Conservation (phyloP, 1,140 invertebrate species). For the Branchinecta lynchi region DNA sequence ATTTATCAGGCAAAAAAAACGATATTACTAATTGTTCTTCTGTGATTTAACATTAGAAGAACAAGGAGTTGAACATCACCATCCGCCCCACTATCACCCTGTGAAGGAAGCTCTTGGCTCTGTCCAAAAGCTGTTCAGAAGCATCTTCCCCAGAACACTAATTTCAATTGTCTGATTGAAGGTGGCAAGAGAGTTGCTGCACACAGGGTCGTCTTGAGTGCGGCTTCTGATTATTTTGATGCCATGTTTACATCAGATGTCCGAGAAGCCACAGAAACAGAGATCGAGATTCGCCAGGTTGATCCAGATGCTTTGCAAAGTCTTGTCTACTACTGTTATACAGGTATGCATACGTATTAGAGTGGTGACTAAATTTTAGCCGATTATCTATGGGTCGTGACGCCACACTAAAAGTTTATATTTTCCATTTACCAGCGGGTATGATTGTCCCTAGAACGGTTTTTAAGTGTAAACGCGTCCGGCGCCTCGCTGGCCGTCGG, state of each 20-base stretch:
- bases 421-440: no score
- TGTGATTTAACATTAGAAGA: background rate
- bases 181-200: slow-evolving; percentile 43
- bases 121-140: background rate
- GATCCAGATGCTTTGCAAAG: slow-evolving; percentile 65
- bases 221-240: slow-evolving; percentile 83
- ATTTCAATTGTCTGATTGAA: slow-evolving; percentile 30
- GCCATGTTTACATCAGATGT: slow-evolving; percentile 84
- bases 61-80: no score
- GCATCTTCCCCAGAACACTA: slow-evolving; percentile 21
- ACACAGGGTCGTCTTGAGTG: slow-evolving; percentile 60
- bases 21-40: background rate
- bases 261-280: slow-evolving; percentile 61
- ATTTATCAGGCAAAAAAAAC: no score
- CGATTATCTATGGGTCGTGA: no score
- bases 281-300: slow-evolving; percentile 65
- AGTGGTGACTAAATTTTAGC: no score
- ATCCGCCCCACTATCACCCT: no score
- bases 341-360: slow-evolving; percentile 37
- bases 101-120: background rate
- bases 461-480: no score
- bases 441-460: no score
- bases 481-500: no score
- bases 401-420: no score
- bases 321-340: slow-evolving; percentile 76